Conservation (phyloP, 2,888 invertebrate species). For the Drosophila barbarae region DNA sequence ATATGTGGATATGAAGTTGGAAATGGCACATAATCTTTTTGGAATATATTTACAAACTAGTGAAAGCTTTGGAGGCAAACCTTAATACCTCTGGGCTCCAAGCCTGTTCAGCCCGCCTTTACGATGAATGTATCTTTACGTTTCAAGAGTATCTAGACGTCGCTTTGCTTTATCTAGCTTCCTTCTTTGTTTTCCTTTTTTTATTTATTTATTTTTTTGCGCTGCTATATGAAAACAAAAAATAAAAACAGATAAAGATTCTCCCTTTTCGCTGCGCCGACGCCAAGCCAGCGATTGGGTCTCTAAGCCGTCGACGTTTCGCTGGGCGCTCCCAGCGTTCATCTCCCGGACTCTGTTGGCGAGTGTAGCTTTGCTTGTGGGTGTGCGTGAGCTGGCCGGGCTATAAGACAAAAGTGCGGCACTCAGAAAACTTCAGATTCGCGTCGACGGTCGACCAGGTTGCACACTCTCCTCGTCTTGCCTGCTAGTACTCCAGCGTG, state of each 20-base stretch:
- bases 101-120: too few relatives aligned
- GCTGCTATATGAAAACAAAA: constrained; percentile 18
- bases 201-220: constrained; percentile 3
- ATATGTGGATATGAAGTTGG: too few relatives aligned
- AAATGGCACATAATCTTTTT: not conserved
- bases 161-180: not conserved
- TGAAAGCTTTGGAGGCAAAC: too few relatives aligned
- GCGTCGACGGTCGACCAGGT: constrained; percentile 64
- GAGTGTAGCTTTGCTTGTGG: constrained; percentile 1
- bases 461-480: constrained; percentile 46
- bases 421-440: constrained; percentile 66
- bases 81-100: too few relatives aligned
- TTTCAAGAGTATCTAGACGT: not conserved
- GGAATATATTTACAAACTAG: too few relatives aligned
- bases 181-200: not conserved
- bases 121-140: too few relatives aligned
- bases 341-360: too few relatives aligned
- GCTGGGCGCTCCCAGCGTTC: constrained; percentile 6
- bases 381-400: constrained; percentile 34
- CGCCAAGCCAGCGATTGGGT: constrained; percentile 48
- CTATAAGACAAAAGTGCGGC: constrained; percentile 63
- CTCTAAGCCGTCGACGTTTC: constrained; percentile 54
- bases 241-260: constrained; percentile 7
- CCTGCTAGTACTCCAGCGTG: constrained; percentile 36
- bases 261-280: constrained; percentile 34